Evolutionary conservation across 2,797 vertebrate genomes (phyloP).

Genomic region (Rhadinocentrus ornatus): DNA sequence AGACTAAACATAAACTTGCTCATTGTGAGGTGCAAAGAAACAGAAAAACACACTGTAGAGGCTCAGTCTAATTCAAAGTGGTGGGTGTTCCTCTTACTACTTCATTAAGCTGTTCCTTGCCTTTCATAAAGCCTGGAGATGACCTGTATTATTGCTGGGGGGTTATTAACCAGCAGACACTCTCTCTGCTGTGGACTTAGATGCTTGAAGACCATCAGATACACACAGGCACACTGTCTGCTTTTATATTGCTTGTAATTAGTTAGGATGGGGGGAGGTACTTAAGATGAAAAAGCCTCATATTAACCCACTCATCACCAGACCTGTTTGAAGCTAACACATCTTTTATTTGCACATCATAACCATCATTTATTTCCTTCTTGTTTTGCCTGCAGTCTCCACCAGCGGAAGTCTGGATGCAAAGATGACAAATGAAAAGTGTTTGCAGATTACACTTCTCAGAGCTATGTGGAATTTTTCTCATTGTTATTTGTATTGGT

Average conservation of each 20-base stretch:
- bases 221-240: slow-evolving; percentile 26
- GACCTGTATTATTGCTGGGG: slow-evolving; percentile 71
- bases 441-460: neutral
- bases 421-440: neutral
- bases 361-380: slow-evolving; percentile 24
- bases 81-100: slow-evolving; percentile 60
- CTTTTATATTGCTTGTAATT: slow-evolving; percentile 71
- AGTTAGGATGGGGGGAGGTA: slow-evolving; percentile 50
- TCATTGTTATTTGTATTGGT: too few relatives aligned
- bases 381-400: slow-evolving; percentile 34
- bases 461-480: neutral
- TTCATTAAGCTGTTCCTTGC: slow-evolving; percentile 51
- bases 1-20: neutral
- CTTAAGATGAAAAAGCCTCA: slow-evolving; percentile 53
- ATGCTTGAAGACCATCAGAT: slow-evolving; percentile 8
- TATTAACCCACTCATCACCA: slow-evolving; percentile 71
- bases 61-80: slow-evolving; percentile 51
- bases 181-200: slow-evolving; percentile 24
- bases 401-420: slow-evolving; percentile 23
- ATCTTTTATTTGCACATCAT: slow-evolving; percentile 55
- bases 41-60: neutral
- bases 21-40: slow-evolving; percentile 3
- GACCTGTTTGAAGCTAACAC: slow-evolving; percentile 60
- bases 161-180: slow-evolving; percentile 54
- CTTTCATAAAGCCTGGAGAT: slow-evolving; percentile 64